Percentiles rank a stretch among this genome's conserved stretches.
Conservation (phyloP, 2,888 invertebrate genomes). For the Ectemnius cavifrons region DNA sequence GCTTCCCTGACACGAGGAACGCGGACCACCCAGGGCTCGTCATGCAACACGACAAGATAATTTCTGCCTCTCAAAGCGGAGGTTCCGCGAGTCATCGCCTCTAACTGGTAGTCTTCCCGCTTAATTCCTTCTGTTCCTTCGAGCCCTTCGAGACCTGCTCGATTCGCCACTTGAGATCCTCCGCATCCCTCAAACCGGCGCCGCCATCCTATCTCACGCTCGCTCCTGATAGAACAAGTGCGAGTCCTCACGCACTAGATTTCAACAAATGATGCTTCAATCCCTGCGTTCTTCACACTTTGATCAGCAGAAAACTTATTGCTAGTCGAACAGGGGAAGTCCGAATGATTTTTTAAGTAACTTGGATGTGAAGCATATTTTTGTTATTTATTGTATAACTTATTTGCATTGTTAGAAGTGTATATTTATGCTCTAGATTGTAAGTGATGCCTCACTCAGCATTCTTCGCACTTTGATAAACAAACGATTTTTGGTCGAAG, state of each 20-base stretch:
- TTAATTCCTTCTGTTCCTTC: constrained; percentile 67
- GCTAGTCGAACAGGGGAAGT: too few relatives aligned
- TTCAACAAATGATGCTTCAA: constrained; percentile 34
- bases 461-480: too few relatives aligned
- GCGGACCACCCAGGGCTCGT: constrained; percentile 74
- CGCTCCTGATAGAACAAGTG: constrained; percentile 39
- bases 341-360: too few relatives aligned
- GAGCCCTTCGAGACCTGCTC: constrained; percentile 70
- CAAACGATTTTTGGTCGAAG: too few relatives aligned
- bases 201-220: constrained; percentile 50
- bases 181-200: constrained; percentile 27
- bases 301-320: too few relatives aligned
- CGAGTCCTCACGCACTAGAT: constrained; percentile 20
- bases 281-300: too few relatives aligned
- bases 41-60: constrained; percentile 71
- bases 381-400: too few relatives aligned
- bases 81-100: constrained; percentile 76
- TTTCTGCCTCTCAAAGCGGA: constrained; percentile 71
- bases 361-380: too few relatives aligned
- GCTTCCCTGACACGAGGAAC: constrained; percentile 36
- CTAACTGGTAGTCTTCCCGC: constrained; percentile 77
- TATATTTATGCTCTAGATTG: too few relatives aligned
- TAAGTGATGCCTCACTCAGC: too few relatives aligned
- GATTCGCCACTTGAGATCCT: constrained; percentile 43
- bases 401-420: too few relatives aligned